Evolutionary conservation across 23 tunicate species (phyloP).

Genomic region (Styela clava): DNA sequence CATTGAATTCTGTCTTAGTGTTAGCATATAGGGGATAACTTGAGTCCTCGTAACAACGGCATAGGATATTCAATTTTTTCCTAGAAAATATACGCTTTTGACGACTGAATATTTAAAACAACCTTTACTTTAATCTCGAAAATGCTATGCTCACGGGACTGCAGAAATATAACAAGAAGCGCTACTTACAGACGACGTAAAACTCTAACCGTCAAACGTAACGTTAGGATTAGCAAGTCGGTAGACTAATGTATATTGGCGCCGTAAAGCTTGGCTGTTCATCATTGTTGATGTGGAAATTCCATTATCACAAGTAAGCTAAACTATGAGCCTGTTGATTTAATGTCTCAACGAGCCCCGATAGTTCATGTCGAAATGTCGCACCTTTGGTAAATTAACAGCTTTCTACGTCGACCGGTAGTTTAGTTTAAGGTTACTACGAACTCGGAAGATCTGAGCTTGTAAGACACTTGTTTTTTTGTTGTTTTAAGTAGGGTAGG

Average conservation of each 20-base stretch:
- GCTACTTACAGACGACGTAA: background rate
- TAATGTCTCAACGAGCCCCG: background rate
- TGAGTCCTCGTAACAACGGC: too few species aligned
- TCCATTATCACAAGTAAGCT: background rate
- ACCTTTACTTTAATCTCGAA: background rate
- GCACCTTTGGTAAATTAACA: background rate
- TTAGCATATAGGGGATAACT: too few species aligned
- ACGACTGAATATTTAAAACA: too few species aligned
- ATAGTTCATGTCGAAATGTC: background rate
- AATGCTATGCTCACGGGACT: background rate
- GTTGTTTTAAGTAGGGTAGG: too few species aligned
- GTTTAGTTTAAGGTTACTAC: background rate
- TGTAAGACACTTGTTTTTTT: too few species aligned
- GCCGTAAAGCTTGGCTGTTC: background rate
- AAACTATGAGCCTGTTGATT: background rate
- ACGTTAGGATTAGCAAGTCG: background rate
- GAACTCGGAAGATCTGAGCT: too few species aligned
- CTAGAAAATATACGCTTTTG: too few species aligned
- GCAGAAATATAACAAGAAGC: background rate
- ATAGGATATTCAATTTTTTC: too few species aligned
- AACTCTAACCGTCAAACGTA: background rate
- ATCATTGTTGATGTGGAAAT: background rate
- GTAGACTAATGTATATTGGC: background rate
- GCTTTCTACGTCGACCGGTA: background rate
- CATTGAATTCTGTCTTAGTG: too few species aligned